Base-by-base conservation (phyloP, 1,140 invertebrate species). In the Delia radicum region DNA sequence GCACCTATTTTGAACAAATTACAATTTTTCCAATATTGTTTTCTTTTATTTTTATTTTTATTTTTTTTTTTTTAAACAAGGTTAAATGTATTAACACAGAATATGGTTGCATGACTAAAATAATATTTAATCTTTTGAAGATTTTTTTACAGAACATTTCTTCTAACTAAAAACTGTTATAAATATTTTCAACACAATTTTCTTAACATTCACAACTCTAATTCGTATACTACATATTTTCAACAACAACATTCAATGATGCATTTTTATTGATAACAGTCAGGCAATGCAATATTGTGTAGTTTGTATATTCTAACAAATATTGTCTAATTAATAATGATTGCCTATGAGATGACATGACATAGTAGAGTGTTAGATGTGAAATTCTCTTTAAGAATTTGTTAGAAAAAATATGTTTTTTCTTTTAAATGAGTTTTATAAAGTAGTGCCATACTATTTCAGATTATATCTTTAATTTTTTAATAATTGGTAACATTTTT, bases 251-350 rank as follows among this genome's bases (percentile, higher is more conserved):
- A 42, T 42, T 26, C 10, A 33, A 69, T 33, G 65, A 69, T 69
- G 29, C 29, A 69, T 33, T 33, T 69, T 69, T 69, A 69, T 69
- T 69, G 65, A 69, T 69, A 69, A 69, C n/a, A n/a, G 65, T 69
- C 65, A 69, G 65, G 65, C 65, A 69, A 69, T 69, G 37, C 37
- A 42, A 15, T 42, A 5, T 42, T 42, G n/a, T 65, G 62, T 29
- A 29, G 62, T 65, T 65, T 13, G 28, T 63, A 8, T 28, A 12
- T 63, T 63, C 10, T 31, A 69, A 69, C 65, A 69, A 69, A 69
- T 69, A 69, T 69, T 69, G 65, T 69, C 65, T 69, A 69, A 69
- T 69, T 69, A 69, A 69, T 69, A 69, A 69, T 69, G 65, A 69
- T 69, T 69, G 65, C 18, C 65, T 31, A 33, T 24, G n/a, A 33